A percentile compares a stretch with the other conserved stretches of the same genome.
These are phyloP conservation scores for Bungarus multicinctus DNA, from an alignment of 2,113 vertebrate genomes.

Conservation along the genomic window DNA sequence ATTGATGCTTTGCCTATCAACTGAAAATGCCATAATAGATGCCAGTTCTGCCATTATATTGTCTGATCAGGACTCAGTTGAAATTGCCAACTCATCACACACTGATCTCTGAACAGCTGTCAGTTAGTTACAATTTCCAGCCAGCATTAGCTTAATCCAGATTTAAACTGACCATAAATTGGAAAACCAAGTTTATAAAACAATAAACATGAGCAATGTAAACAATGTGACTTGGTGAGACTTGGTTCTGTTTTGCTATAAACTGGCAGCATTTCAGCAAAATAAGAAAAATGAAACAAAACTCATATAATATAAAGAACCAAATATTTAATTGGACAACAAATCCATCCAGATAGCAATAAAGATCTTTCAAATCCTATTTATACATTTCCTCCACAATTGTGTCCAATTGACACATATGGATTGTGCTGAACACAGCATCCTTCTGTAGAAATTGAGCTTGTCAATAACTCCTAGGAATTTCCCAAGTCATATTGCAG, in stretches of 20 bases:
- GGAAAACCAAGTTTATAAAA: conserved; percentile 16
- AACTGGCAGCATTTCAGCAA: background rate
- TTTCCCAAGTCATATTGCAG: background rate
- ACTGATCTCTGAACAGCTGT: conserved; percentile 37
- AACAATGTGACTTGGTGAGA: background rate
- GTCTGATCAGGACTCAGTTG: conserved; percentile 18
- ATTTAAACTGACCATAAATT: conserved; percentile 23
- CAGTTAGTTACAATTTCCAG: conserved; percentile 18
- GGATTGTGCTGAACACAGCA: background rate
- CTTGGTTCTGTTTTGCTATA: background rate
- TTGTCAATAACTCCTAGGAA: background rate
- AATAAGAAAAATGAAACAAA: background rate
- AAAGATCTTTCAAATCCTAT: background rate
- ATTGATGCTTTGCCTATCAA: conserved; percentile 12
- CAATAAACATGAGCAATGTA: conserved; percentile 2
- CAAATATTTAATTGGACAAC: background rate
- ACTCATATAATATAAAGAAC: background rate
- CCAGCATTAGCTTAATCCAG: background rate
- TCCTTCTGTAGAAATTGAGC: conserved; percentile 6
- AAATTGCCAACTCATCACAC: conserved; percentile 29
- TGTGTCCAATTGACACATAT: background rate
- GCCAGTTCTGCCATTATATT: conserved; percentile 22
- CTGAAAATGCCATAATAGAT: conserved; percentile 21
- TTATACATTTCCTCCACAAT: background rate
- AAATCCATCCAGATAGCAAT: background rate